These are phyloP conservation scores for Sisor rabdophorus DNA, from an alignment of 2,113 vertebrate species.

Conservation along the genomic window DNA sequence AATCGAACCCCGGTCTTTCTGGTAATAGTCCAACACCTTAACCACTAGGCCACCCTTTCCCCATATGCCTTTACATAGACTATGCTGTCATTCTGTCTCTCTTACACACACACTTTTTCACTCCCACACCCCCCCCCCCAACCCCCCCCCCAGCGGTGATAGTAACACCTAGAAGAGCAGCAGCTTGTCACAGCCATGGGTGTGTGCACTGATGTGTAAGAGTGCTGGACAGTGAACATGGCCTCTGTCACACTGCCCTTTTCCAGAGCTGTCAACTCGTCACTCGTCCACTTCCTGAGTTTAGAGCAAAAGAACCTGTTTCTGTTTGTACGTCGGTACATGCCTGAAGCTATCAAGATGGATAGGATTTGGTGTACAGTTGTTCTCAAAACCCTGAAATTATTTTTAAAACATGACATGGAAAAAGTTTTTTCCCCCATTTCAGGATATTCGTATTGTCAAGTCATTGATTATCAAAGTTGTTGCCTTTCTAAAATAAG, in stretches of 20 bases:
- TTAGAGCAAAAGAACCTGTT: slow-evolving; percentile 22
- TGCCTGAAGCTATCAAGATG: neutral
- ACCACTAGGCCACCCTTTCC: too few relatives aligned
- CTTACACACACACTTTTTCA: slow-evolving; percentile 22
- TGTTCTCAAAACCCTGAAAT: too few relatives aligned
- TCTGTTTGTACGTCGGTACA: slow-evolving; percentile 6
- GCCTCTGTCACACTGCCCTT: slow-evolving; percentile 65
- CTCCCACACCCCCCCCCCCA: slow-evolving; percentile 7
- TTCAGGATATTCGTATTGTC: too few relatives aligned
- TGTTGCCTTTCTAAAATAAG: too few relatives aligned
- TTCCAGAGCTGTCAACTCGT: slow-evolving; percentile 53
- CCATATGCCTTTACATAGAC: too few relatives aligned
- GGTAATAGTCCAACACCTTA: too few relatives aligned
- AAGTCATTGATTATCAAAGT: too few relatives aligned
- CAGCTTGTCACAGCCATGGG: slow-evolving; percentile 46
- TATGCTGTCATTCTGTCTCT: slow-evolving; percentile 26
- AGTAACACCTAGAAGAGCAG: slow-evolving; percentile 47
- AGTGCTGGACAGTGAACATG: slow-evolving; percentile 55
- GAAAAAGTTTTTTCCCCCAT: too few relatives aligned
- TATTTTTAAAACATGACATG: too few relatives aligned
- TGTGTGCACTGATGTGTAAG: slow-evolving; percentile 58
- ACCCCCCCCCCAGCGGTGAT: slow-evolving; percentile 12
- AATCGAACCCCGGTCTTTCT: too few relatives aligned
- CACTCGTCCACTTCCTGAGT: slow-evolving; percentile 14
- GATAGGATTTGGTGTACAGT: too few relatives aligned